These are phyloP conservation scores for Diogma glabrata DNA, from an alignment of 2,888 invertebrate species.

Conservation along the genomic window DNA sequence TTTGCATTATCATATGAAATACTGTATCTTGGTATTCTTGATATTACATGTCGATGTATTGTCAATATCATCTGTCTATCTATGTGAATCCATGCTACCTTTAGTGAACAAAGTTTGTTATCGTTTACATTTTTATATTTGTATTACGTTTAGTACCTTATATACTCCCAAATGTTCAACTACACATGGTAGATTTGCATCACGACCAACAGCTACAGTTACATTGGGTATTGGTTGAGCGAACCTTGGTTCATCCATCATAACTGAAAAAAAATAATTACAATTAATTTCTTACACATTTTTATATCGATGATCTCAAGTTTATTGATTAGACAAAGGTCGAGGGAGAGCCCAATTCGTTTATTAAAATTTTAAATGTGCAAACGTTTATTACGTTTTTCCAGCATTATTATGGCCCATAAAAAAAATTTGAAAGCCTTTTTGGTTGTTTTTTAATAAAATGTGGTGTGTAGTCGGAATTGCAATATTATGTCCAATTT, in stretches of 20 bases:
- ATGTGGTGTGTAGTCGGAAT: too few species aligned
- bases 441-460: too few species aligned
- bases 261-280: slow-evolving; percentile 49
- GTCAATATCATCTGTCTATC: slow-evolving; percentile 89
- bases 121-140: neutral
- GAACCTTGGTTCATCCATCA: slow-evolving; percentile 78
- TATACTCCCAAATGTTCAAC: slow-evolving; percentile 82
- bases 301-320: too few species aligned
- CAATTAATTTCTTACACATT: too few species aligned
- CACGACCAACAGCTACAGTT: slow-evolving; percentile 79
- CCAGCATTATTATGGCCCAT: too few species aligned
- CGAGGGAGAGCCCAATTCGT: too few species aligned
- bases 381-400: too few species aligned
- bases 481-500: too few species aligned
- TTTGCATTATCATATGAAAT: slow-evolving; percentile 86
- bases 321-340: too few species aligned
- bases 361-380: too few species aligned
- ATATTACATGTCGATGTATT: slow-evolving; percentile 84
- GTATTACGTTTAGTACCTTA: slow-evolving; percentile 50
- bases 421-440: too few species aligned
- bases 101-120: neutral
- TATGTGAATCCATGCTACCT: slow-evolving; percentile 94
- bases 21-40: slow-evolving; percentile 79
- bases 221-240: slow-evolving; percentile 86
- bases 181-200: slow-evolving; percentile 80